Evolutionary conservation across 2,888 invertebrate genomes (phyloP), one percentile per base, ranked within the genome.

Genomic region (Caenorhabditis japonica): DNA sequence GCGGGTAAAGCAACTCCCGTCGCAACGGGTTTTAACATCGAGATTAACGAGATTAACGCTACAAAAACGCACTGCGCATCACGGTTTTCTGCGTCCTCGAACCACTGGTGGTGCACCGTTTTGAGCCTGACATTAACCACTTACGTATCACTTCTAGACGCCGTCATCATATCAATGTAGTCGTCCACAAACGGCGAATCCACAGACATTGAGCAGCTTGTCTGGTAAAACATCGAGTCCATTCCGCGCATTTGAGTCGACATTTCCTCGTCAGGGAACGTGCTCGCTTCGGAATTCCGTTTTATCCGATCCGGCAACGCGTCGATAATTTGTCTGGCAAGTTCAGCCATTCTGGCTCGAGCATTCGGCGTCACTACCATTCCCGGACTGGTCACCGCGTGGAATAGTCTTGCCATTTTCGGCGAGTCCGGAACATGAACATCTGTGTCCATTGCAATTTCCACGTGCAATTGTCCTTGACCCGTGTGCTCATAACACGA

Each of bases 251-350:
- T 21, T 1, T 19, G 13, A 27, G 27, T 61, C 23, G 33, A 21
- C 13, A 64, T 49, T 10, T 74, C 68, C 4, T 53, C 59, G 27
- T 60, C 59, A 8, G 43, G 46, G 15, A 49, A 66, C 38, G 49
- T 38, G 1, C 44, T 52, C 19, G 34, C 56, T 23, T 51, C 60
- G 21, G 64, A 66, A 8, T 56, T 51, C 13, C 52, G 43, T 92
- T 97, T 97, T 88, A 97, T 97, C 86, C 95, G 91, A 83, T 96
- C 95, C 70, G 97, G 97, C 92, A 97, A 94, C 12, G 97, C 97
- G 59, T 96, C 97, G 87, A 97, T 97, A 84, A 97, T 97, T 90
- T 97, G 95, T 89, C 96, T 95, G 59, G 97, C 97, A 88, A 97
- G 90, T 61, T 94, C 95, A 3, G 81, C 82, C 81, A 84, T 81